Percentiles rank a stretch among this genome's conserved stretches.
Conservation (phyloP, 1,140 invertebrate genomes). For the honey bee (Apis mellifera) region Amel_HAv3.1 CM009935.2:11521001-11521500, state of each 20-base stretch:
- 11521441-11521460: constrained; percentile 82
- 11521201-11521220: constrained; percentile 1
- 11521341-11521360: constrained; percentile 85
- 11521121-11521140: neutral
- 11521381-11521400: constrained; percentile 85
- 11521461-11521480: neutral
- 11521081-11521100: no score
- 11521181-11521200: constrained; percentile 39
- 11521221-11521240: neutral
- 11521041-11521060: constrained; percentile 74
- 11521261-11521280: no score
- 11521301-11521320: constrained; percentile 82
- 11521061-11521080: constrained; percentile 76
- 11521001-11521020: no score
- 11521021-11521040: constrained; percentile 72
- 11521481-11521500: no score
- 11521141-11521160: no score
- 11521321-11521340: constrained; percentile 82
- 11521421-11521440: constrained; percentile 85
- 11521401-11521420: constrained; percentile 86
- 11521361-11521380: constrained; percentile 82
- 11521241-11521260: constrained; percentile 3
- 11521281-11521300: constrained; percentile 84
- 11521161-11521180: constrained; percentile 19
- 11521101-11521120: constrained; percentile 36